Evolutionary conservation across 2,797 vertebrate genomes (phyloP).

Genomic region (Dermochelys coriacea): DNA sequence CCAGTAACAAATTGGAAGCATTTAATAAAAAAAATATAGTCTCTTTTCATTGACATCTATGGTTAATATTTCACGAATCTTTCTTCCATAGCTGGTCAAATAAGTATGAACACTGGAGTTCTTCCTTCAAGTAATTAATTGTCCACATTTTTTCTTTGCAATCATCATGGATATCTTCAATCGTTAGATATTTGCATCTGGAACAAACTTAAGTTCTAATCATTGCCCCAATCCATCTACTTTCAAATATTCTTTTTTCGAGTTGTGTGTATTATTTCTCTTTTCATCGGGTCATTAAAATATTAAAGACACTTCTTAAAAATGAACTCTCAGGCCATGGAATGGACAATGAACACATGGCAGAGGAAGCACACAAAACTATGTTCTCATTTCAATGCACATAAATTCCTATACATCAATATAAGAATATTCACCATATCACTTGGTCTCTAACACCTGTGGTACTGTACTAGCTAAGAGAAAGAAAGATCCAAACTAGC

Average conservation of each 20-base stretch:
- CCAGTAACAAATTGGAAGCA: background rate
- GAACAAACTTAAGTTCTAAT: conserved; percentile 23
- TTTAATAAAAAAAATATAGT: background rate
- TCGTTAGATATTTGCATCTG: background rate
- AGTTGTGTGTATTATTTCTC: background rate
- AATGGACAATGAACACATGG: background rate
- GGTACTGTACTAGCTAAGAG: background rate
- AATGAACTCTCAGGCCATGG: background rate
- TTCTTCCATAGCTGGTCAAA: background rate
- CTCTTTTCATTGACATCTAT: background rate
- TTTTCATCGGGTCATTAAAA: background rate
- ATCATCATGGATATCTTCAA: background rate
- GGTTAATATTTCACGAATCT: background rate
- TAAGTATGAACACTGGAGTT: background rate
- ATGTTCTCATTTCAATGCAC: background rate
- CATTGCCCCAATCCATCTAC: background rate
- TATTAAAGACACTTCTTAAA: background rate
- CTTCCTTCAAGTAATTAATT: background rate
- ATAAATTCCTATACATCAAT: background rate
- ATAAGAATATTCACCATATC: background rate
- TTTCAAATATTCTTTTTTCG: background rate
- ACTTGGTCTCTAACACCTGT: background rate
- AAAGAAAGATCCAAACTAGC: background rate
- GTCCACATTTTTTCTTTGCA: background rate
- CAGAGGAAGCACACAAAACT: background rate